Conservation (phyloP, 2,113 vertebrate genomes). For the Macroglossus sobrinus region DNA sequence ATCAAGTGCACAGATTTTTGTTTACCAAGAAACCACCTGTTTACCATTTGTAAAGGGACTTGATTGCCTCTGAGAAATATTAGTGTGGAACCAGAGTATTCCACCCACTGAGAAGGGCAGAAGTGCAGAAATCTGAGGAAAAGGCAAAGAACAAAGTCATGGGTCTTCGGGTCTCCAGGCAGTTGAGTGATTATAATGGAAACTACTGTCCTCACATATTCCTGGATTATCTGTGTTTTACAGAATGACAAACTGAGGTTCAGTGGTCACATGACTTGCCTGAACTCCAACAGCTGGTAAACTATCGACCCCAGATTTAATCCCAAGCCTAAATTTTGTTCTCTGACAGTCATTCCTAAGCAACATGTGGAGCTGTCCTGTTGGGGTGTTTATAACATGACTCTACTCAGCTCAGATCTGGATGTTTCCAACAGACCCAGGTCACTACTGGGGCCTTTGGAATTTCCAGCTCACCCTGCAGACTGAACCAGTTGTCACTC, state of each 20-base stretch:
- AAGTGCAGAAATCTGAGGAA: background rate
- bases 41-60: conserved; percentile 59
- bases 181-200: background rate
- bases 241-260: background rate
- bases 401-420: background rate
- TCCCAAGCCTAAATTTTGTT: background rate
- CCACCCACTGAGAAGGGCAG: background rate
- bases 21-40: conserved; percentile 66
- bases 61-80: conserved; percentile 56
- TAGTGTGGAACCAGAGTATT: background rate
- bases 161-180: background rate
- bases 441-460: background rate
- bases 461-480: background rate
- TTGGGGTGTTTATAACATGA: background rate
- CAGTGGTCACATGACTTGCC: background rate
- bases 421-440: background rate
- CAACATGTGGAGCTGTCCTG: background rate
- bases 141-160: background rate
- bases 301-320: background rate
- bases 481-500: background rate
- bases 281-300: background rate
- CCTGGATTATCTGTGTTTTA: background rate
- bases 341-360: background rate
- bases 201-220: background rate
- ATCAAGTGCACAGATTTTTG: conserved; percentile 48